Evolutionary conservation across 1,140 invertebrate genomes (phyloP), one percentile per base, ranked within the genome.

Genomic region (Drosophila ironensis): DNA sequence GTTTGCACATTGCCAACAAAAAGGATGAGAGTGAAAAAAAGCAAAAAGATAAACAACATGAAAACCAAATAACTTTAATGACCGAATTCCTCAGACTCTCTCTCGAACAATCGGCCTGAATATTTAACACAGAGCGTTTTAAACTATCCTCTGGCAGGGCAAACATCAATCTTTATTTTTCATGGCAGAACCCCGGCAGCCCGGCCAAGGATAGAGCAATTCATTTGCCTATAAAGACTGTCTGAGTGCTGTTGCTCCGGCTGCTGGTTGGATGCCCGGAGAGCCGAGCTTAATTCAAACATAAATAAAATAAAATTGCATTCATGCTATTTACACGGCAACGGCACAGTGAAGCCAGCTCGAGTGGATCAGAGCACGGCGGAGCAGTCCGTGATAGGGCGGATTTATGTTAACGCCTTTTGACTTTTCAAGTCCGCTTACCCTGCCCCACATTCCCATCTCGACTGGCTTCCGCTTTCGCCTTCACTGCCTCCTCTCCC

Each of bases 361-460:
- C 42, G 22, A 56, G 20, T 33, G 20, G 30, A 17, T 40, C 24
- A 22, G 22, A 9, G 20, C 22, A 42, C n/a, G n/a, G 38, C 14
- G n/a, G n/a, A n/a, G n/a, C 45, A 42, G 40, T 24, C 33, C 28
- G 20, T 25, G 59, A 41, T 19, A 45, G 22, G 57, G 33, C 35
- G 14, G 61, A 45, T 56, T 56, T 51, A 46, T 45, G 68, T 77
- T 77, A 52, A 78, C 63, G 74, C 74, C 40, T 69, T 69, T 78
- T 78, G 74, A 78, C 68, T 78, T 73, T 30, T 69, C 37, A 46
- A 56, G 69, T 44, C 41, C 68, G 50, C 56, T 73, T 24, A 69
- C 33, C 56, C 44, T 78, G 68, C 22, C 37, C 73, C 51, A 73
- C 17, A 63, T 78, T 70, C 35, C 47, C 30, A 22, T 20, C 48